Base-by-base conservation (phyloP, 30 jellyfish, hydroid and myxozoan genomes). In the Turritopsis dohrnii region DNA sequence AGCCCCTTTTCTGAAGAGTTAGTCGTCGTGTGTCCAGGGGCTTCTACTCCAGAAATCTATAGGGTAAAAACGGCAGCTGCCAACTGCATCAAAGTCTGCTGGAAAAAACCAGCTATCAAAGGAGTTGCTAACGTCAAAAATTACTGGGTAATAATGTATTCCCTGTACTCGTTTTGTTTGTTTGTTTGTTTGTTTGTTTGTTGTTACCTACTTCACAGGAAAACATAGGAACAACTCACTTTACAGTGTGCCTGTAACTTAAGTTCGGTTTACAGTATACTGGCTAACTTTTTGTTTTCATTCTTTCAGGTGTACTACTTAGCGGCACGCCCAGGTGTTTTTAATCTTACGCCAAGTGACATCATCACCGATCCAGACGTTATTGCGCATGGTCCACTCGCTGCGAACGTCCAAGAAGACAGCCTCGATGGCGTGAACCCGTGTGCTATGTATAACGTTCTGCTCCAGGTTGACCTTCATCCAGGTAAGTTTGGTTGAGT, bases 11-110 rank as follows among this genome's bases (percentile, higher is more conserved):
- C 92, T 20, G 27, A 85, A 30, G 81, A 73, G 28, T 22, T 85
- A 21, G 25, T 54, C 52, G 86, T 79, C 28, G 69, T 75, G 29
- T 85, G 92, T 65, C 92, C 92, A 20, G 92, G 92, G 18, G 92
- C 85, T 16, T 20, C 28, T 54, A 71, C 84, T 20, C 90, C 92
- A 21, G 84, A 66, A 20, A 18, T 85, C 18, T 29, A 28, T 25
- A 71, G 92, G 18, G 72, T 85, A 21, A 77, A 85, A 76, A 85
- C 92, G 13, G 30, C 89, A 5, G 83, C 53, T 54, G 90, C 85
- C 19, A 79, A 85, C 52, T 60, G 88, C 53, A 85, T 85, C 1
- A 85, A 85, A 79, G 90, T 85, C 20, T 73, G 88, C 24, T 85
- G 92, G 92, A 77, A 77, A 29, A 54, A 52, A 76, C 92, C 92